Evolutionary conservation across 2,888 invertebrate genomes (phyloP), one percentile per base, ranked within the genome.

Genomic region (Ophioninae sp.): DNA sequence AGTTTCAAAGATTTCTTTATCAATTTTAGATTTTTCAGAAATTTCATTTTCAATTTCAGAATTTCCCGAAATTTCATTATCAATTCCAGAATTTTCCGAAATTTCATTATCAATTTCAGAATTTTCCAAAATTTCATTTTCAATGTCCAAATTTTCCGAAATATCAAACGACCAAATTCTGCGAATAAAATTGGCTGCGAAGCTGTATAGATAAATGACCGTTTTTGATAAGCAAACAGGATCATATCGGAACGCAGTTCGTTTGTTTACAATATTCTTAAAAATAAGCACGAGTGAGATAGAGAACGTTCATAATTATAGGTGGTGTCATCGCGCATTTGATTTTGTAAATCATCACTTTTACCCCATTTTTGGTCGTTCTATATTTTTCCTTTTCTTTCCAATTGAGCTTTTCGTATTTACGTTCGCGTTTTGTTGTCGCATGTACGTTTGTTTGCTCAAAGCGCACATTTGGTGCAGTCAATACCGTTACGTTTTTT

Each of bases 271-370:
- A 20, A 20, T 51, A 64, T 64, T 41, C 61, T 79, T 65, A 23
- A 41, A 69, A 64, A 74, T 39, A n/a, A 64, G 6, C 39, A 23
- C 51, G 63, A 59, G 51, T 23, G 41, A 22, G 41, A 30, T 30
- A 68, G 68, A 56, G 68, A 77, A 64, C n/a, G 20, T 23, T 56
- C 73, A 58, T 64, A 64, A 82, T 73, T 22, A 64, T 22, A 61
- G 30, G 30, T 30, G 2, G 65, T n/a, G 44, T 23, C n/a, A 5
- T 58, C 17, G 22, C 13, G 37, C 44, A 71, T 56, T 37, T 65
- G 17, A 41, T n/a, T 82, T 41, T 44, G 9, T 44, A 9, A 13
- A 44, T 44, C 13, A 3, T 44, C 3, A 3, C 13, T 0, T 44
- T 10, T 10, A 9, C 44, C 3, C 13, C 0, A 44, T 8, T 44